These are phyloP conservation scores for Uria lomvia DNA, from an alignment of 2,113 vertebrate species.

Conservation along the genomic window DNA sequence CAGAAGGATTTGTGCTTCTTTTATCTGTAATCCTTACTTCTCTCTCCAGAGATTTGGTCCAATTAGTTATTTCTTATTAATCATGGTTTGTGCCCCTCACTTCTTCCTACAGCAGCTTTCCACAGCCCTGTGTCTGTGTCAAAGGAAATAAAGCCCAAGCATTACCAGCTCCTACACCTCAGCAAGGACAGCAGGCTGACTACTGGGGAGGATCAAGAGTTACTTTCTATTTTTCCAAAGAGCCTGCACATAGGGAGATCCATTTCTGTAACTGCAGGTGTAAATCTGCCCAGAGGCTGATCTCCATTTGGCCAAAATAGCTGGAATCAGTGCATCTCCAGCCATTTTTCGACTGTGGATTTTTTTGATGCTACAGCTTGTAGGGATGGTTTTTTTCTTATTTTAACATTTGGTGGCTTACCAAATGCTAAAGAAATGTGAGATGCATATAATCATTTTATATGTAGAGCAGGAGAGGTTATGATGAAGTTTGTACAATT, in stretches of 20 bases:
- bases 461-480: not conserved
- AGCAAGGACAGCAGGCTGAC: not conserved
- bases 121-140: not conserved
- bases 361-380: not conserved
- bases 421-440: not conserved
- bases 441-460: not conserved
- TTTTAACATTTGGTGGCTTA: not conserved
- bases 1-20: conserved; percentile 32
- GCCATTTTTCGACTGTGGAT: not conserved
- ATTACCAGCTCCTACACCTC: not conserved
- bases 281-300: not conserved
- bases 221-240: not conserved
- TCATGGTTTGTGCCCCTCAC: not conserved
- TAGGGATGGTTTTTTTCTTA: not conserved
- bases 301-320: not conserved
- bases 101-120: not conserved
- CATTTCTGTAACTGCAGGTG: not conserved
- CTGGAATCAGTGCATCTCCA: not conserved
- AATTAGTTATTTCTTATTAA: conserved; percentile 62
- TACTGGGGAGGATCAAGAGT: not conserved
- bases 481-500: not conserved
- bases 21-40: conserved; percentile 10
- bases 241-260: not conserved
- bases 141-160: not conserved
- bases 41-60: conserved; percentile 34